These are phyloP conservation scores for Druceiella hillmani DNA, from an alignment of 2,888 invertebrate species.

Conservation along the genomic window DNA sequence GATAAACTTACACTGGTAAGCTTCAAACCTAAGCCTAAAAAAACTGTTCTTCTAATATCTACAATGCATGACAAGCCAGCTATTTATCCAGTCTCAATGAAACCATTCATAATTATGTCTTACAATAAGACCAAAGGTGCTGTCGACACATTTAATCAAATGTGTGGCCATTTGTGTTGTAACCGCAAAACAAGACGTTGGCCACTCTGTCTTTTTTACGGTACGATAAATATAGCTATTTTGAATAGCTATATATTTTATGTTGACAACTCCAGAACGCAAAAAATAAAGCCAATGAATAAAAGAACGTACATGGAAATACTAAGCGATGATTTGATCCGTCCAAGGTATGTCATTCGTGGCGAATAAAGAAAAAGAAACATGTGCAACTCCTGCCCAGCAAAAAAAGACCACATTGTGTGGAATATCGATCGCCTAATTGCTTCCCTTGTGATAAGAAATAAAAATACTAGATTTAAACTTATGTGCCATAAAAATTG, in stretches of 20 bases:
- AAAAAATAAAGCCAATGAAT: constrained; percentile 7
- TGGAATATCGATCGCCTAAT: constrained; percentile 7
- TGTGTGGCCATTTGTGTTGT: constrained; percentile 10
- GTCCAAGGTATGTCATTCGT: constrained; percentile 6
- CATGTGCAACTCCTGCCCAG: constrained; percentile 6
- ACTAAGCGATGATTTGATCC: constrained; percentile 9
- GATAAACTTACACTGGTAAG: too few species aligned
- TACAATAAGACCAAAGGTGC: too few species aligned
- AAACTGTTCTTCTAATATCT: constrained; percentile 11
- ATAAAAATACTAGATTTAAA: too few species aligned
- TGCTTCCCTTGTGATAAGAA: too few species aligned
- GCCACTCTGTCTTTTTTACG: constrained; percentile 9
- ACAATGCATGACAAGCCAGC: constrained; percentile 8
- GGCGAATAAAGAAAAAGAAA: constrained; percentile 6
- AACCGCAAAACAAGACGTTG: constrained; percentile 11
- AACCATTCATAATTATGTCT: constrained; percentile 6
- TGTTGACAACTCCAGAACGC: background rate
- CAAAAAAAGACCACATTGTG: constrained; percentile 6
- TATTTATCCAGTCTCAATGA: constrained; percentile 8
- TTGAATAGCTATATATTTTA: constrained; percentile 1
- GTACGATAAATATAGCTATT: constrained; percentile 9
- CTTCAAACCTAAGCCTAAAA: constrained; percentile 8
- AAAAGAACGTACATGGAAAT: constrained; percentile 8
- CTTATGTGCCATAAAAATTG: too few species aligned
- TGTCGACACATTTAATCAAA: constrained; percentile 9